These are phyloP conservation scores for Papilio protenor DNA, from an alignment of 2,888 invertebrate genomes.

Conservation along the genomic window DNA sequence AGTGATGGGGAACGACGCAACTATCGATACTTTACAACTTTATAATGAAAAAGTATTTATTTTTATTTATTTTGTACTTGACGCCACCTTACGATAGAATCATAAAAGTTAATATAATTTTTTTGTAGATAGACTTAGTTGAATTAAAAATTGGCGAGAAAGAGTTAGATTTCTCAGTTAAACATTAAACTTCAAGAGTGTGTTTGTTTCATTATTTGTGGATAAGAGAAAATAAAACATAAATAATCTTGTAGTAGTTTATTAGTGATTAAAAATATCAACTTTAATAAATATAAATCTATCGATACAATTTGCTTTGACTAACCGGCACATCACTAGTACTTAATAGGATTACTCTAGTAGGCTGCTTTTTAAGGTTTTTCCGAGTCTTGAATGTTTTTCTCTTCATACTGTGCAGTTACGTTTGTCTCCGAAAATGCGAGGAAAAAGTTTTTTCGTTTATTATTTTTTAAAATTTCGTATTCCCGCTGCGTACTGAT, in stretches of 20 bases:
- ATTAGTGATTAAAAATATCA: no score
- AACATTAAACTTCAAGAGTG: neutral
- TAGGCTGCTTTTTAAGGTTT: slow-evolving; percentile 56
- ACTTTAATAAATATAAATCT: neutral
- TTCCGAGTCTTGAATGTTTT: slow-evolving; percentile 49
- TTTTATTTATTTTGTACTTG: slow-evolving; percentile 43
- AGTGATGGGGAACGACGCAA: slow-evolving; percentile 29
- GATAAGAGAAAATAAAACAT: no score
- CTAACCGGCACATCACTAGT: slow-evolving; percentile 48
- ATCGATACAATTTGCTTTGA: slow-evolving; percentile 19
- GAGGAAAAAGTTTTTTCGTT: slow-evolving; percentile 13
- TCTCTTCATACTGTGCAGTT: slow-evolving; percentile 45
- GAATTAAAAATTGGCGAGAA: no score
- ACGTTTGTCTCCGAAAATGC: slow-evolving; percentile 44
- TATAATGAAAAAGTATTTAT: neutral
- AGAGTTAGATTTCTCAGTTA: neutral
- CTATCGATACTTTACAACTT: slow-evolving; percentile 42
- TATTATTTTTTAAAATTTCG: slow-evolving; percentile 7
- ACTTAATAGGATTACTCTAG: slow-evolving; percentile 58
- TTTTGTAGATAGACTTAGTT: no score
- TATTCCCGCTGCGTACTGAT: slow-evolving; percentile 8
- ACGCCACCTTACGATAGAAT: neutral
- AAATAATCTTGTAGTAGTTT: no score
- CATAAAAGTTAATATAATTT: no score
- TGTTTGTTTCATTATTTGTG: no score